These are phyloP conservation scores for Parazoanthus swiftii DNA, from an alignment of 92 coral and sea anemone genomes.

Conservation along the genomic window DNA sequence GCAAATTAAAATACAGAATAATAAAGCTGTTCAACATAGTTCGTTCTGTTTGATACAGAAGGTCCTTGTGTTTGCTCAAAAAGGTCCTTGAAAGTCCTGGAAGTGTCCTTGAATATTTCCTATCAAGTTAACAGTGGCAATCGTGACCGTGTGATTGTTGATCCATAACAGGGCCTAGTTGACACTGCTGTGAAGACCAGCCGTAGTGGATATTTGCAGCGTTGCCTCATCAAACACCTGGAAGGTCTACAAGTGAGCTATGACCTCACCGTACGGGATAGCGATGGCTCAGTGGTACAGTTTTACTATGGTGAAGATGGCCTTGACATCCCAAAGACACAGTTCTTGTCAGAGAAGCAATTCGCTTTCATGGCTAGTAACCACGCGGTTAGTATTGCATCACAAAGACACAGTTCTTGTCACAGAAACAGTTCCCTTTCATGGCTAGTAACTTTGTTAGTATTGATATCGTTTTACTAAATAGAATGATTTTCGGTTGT, in stretches of 20 bases:
- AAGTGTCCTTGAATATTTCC: too few species aligned
- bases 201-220: slow-evolving; percentile 98
- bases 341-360: slow-evolving; percentile 90
- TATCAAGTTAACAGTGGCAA: too few species aligned
- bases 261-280: slow-evolving; percentile 94
- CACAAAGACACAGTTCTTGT: slow-evolving; percentile 78
- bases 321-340: slow-evolving; percentile 82
- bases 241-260: slow-evolving; percentile 92
- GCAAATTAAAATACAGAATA: too few species aligned
- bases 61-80: too few species aligned
- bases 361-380: slow-evolving; percentile 88
- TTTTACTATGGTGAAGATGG: slow-evolving; percentile 98
- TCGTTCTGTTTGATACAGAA: too few species aligned
- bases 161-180: slow-evolving; percentile 78
- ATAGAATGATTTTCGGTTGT: too few species aligned
- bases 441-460: slow-evolving; percentile 69
- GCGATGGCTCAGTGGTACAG: slow-evolving; percentile 97
- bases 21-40: too few species aligned
- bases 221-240: slow-evolving; percentile 94
- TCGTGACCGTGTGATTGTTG: neutral
- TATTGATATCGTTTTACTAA: neutral
- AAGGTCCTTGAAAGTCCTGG: too few species aligned
- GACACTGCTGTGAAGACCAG: slow-evolving; percentile 99
- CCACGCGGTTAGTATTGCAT: slow-evolving; percentile 68
- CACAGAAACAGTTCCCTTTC: slow-evolving; percentile 90